Percentiles rank a stretch among this genome's conserved stretches.
These are phyloP conservation scores for Cuculus canorus DNA, from an alignment of 2,797 vertebrate species.

Conservation along the genomic window DNA sequence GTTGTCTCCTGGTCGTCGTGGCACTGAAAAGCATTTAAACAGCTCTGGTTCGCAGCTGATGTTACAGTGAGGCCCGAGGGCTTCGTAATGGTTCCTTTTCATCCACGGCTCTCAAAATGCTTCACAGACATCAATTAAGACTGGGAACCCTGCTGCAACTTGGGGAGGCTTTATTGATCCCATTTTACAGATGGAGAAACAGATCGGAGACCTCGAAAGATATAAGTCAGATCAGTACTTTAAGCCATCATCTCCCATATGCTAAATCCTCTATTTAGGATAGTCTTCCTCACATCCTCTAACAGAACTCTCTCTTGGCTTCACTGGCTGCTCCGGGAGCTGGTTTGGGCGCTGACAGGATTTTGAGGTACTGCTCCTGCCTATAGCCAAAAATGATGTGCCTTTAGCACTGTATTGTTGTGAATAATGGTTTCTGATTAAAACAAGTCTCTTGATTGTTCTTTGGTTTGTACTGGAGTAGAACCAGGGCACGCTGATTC, in stretches of 20 bases:
- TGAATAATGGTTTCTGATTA: not conserved
- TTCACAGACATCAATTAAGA: not conserved
- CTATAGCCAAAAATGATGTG: not conserved
- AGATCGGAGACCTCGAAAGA: not conserved
- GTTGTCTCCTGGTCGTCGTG: not conserved
- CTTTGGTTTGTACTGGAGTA: not conserved
- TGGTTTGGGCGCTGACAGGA: not conserved
- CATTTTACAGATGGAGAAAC: constrained; percentile 1
- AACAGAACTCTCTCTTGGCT: not conserved
- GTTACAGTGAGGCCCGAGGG: not conserved
- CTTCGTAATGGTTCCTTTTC: not conserved
- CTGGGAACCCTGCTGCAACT: not conserved
- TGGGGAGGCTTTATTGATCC: not conserved
- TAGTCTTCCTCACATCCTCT: not conserved
- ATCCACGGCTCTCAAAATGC: not conserved
- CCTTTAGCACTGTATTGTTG: not conserved
- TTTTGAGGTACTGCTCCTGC: not conserved
- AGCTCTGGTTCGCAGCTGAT: not conserved
- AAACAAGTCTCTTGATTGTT: not conserved
- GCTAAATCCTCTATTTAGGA: not conserved
- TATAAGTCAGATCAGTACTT: not conserved
- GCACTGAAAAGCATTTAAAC: not conserved
- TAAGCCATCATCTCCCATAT: not conserved
- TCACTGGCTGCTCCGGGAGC: not conserved
- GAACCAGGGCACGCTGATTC: not conserved